Conservation (phyloP, 2,797 vertebrate genomes). For the Bovichtus diacanthus region DNA sequence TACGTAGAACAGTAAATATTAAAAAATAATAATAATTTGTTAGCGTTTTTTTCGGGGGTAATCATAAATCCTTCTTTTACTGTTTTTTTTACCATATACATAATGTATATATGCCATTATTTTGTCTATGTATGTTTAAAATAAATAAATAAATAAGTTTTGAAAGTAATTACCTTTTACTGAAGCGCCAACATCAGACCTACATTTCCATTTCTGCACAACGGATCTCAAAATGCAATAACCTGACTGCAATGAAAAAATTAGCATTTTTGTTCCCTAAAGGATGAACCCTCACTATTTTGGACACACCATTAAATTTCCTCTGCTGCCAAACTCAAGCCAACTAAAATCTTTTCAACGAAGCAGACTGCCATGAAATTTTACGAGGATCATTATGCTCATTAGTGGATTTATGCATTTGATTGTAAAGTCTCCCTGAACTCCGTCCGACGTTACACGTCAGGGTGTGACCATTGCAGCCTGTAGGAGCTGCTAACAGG, state of each 20-base stretch:
- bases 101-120: too few relatives aligned
- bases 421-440: slow-evolving; percentile 15
- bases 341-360: not conserved
- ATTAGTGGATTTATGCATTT: not conserved
- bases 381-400: not conserved
- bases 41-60: too few relatives aligned
- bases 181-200: not conserved
- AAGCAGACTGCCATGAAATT: not conserved
- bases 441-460: not conserved
- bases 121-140: too few relatives aligned
- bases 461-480: not conserved
- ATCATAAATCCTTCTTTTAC: too few relatives aligned
- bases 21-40: too few relatives aligned
- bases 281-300: not conserved
- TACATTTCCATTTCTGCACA: too few relatives aligned
- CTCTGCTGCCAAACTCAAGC: not conserved
- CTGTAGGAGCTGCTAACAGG: not conserved
- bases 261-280: not conserved
- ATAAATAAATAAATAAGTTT: too few relatives aligned
- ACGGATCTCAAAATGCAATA: not conserved
- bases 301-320: not conserved
- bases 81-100: too few relatives aligned
- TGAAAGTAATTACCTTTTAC: too few relatives aligned
- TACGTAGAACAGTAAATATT: too few relatives aligned
- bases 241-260: not conserved